These are phyloP conservation scores for Petaurus breviceps DNA, from an alignment of 2,113 vertebrate species.

Conservation along the genomic window DNA sequence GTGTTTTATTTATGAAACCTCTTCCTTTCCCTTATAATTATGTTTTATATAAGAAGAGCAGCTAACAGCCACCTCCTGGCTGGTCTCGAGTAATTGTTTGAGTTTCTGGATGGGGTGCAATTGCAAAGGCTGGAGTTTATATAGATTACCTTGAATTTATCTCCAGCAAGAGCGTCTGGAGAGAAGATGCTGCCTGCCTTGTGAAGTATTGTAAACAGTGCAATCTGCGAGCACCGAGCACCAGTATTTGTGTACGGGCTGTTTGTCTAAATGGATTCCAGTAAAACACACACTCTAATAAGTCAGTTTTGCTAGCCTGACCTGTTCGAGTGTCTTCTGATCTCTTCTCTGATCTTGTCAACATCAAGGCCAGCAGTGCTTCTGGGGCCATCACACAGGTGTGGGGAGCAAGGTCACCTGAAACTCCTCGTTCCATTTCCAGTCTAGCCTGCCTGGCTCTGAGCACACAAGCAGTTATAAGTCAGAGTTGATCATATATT, in stretches of 20 bases:
- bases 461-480: neutral
- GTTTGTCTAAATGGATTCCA: slow-evolving; percentile 64
- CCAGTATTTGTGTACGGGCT: neutral
- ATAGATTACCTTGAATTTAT: slow-evolving; percentile 66
- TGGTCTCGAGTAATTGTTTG: slow-evolving; percentile 76
- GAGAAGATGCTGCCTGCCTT: slow-evolving; percentile 20
- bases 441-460: slow-evolving; percentile 22
- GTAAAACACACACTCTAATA: slow-evolving; percentile 56
- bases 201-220: neutral
- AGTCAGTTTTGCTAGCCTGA: slow-evolving; percentile 33
- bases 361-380: slow-evolving; percentile 25
- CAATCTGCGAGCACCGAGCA: rapidly evolving
- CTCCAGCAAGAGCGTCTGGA: neutral
- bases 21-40: slow-evolving; percentile 77
- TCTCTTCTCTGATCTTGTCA: slow-evolving; percentile 23
- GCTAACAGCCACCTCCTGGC: slow-evolving; percentile 72
- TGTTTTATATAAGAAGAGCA: slow-evolving; percentile 74
- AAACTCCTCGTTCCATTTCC: neutral
- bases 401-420: slow-evolving; percentile 23
- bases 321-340: slow-evolving; percentile 23
- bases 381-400: neutral
- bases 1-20: slow-evolving; percentile 75
- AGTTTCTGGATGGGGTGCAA: slow-evolving; percentile 60
- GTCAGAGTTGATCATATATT: neutral
- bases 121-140: slow-evolving; percentile 76